phyloP scores from a whole-genome alignment of 2,888 invertebrate species.

The Diaphora mendica region DNA sequence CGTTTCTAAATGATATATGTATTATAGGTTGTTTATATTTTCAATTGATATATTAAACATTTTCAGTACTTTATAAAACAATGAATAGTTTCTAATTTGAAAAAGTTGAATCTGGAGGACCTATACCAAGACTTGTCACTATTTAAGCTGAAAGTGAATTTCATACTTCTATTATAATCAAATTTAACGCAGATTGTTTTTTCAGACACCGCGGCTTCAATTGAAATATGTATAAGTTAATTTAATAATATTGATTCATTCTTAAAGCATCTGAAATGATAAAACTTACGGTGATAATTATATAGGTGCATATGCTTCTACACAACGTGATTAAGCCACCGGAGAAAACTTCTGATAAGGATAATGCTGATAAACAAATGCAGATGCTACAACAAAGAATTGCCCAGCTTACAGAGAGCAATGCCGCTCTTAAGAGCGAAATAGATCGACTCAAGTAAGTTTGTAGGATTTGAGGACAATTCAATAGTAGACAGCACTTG shows the following conservation, averaged over 20 bases:
- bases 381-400: conserved; percentile 78
- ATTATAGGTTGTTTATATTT: no score
- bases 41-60: no score
- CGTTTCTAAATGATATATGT: no score
- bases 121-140: no score
- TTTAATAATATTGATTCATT: background rate
- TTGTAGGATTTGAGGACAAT: background rate
- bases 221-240: no score
- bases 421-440: conserved; percentile 77
- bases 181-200: no score
- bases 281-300: background rate
- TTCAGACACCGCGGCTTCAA: no score
- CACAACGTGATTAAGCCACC: conserved; percentile 70
- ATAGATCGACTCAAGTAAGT: conserved; percentile 78
- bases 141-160: no score
- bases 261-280: background rate
- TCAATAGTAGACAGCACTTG: background rate
- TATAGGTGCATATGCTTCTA: conserved; percentile 73
- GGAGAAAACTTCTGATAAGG: conserved; percentile 68
- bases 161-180: no score
- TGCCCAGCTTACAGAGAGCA: conserved; percentile 82
- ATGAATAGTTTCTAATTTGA: no score
- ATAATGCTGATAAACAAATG: conserved; percentile 81
- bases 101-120: no score
- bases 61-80: no score